Percentiles rank a stretch among this genome's conserved stretches.
Evolutionary conservation across 2,797 vertebrate genomes (phyloP).

Genomic region (Leptatherina wallacei): DNA sequence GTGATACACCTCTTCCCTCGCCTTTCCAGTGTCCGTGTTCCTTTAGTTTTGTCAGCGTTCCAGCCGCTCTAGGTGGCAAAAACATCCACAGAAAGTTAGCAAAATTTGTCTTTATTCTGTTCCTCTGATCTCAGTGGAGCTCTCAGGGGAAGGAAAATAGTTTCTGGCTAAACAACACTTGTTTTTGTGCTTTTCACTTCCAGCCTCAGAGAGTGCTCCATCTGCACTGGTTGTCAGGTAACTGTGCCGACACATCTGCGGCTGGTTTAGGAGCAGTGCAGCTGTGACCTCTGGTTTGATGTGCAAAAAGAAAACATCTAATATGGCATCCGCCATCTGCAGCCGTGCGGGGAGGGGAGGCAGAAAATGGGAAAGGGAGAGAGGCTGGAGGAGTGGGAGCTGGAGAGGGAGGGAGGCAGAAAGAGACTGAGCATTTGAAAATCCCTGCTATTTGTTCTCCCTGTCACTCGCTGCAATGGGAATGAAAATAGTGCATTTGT

Average conservation of each 20-base stretch:
- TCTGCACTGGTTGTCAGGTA: slow-evolving; percentile 78
- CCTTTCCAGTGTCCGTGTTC: not conserved
- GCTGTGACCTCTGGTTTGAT: slow-evolving; percentile 91
- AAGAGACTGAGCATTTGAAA: slow-evolving; percentile 51
- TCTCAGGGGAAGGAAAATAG: slow-evolving; percentile 39
- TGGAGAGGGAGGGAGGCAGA: slow-evolving; percentile 1
- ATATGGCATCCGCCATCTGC: slow-evolving; percentile 87
- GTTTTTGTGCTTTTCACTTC: slow-evolving; percentile 46
- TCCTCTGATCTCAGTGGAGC: slow-evolving; percentile 50
- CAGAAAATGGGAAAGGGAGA: not conserved
- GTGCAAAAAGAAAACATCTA: slow-evolving; percentile 83
- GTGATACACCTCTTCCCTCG: not conserved
- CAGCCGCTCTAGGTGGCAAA: slow-evolving; percentile 50
- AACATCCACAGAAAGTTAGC: slow-evolving; percentile 38
- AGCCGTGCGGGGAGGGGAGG: slow-evolving; percentile 58
- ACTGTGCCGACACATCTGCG: slow-evolving; percentile 73
- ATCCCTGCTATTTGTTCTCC: slow-evolving; percentile 53
- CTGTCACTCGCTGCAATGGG: slow-evolving; percentile 56
- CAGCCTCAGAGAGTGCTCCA: slow-evolving; percentile 62
- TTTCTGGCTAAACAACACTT: slow-evolving; percentile 68
- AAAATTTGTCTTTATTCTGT: slow-evolving; percentile 55
- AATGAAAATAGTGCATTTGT: slow-evolving; percentile 70
- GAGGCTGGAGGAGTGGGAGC: slow-evolving; percentile 7
- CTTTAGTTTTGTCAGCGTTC: slow-evolving; percentile 10
- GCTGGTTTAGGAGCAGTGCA: slow-evolving; percentile 79